phyloP scores from a whole-genome alignment of 1,140 invertebrate genomes.

The Mycetomoellerius zeteki region DNA sequence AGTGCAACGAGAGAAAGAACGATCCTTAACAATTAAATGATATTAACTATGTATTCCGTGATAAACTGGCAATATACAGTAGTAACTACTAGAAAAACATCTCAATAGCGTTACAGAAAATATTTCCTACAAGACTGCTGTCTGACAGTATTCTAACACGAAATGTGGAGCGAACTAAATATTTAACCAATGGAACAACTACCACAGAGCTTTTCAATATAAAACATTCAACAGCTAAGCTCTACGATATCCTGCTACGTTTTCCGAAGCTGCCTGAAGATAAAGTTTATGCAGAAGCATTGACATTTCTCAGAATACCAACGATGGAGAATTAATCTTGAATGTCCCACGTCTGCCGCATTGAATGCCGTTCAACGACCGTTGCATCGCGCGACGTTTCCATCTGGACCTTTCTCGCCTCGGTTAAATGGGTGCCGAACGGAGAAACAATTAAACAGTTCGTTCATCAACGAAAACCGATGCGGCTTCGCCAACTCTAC shows the following conservation, averaged over 20 bases:
- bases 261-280: neutral
- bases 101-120: neutral
- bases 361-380: slow-evolving; percentile 20
- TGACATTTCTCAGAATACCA: slow-evolving; percentile 13
- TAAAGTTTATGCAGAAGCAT: slow-evolving; percentile 10
- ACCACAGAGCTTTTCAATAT: neutral
- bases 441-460: slow-evolving; percentile 54
- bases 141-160: neutral
- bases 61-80: neutral
- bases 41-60: neutral
- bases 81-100: neutral
- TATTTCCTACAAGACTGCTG: neutral
- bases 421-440: slow-evolving; percentile 38
- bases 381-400: neutral
- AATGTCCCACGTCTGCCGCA: neutral
- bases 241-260: neutral
- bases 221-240: neutral
- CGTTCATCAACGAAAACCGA: slow-evolving; percentile 46
- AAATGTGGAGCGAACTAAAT: neutral
- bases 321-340: slow-evolving; percentile 22
- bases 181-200: neutral
- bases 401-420: neutral
- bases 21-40: neutral
- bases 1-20: neutral
- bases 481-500: slow-evolving; percentile 55